Evolutionary conservation across 2,797 vertebrate genomes (phyloP), one percentile per base, ranked within the genome.

Genomic region (Todus mexicanus): DNA sequence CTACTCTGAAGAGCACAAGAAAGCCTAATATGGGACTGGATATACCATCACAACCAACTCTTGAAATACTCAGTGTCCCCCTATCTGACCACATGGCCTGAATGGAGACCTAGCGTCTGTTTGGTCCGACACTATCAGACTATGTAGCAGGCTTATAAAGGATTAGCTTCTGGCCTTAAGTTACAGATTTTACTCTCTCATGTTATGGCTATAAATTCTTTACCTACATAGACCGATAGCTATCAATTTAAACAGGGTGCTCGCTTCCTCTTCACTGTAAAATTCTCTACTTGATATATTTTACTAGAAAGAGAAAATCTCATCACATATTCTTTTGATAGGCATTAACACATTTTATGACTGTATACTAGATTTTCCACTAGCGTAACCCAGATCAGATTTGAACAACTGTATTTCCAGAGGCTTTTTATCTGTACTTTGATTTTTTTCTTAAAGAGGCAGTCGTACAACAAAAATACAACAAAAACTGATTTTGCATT

Each of bases 261-360:
- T 70, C 40, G 50, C 33, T 86, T 87, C 65, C 31, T 29, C 45
- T 87, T 89, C 15, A 45, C 7, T 77, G n/a, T 70, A 88, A 84
- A 80, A 53, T 69, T 81, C 77, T 70, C 89, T 59, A 17, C 37
- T 37, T 87, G 15, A 42, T 64, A 0, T 43, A 22, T 85, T 90
- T 87, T 64, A 79, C 84, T 78, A 70, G 31, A 87, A 92, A 80
- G 35, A 89, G 22, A 6, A 88, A 73, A 85, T 59, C 54, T 92
- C 75, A 73, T 82, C 43, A 68, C 14, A 56, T 65, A 81, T 20
- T 57, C 8, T 79, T 91, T 87, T 60, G 40, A 81, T 81, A 20
- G 7, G 10, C 53, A 72, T 54, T 85, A 84, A 65, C 17, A 65
- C 1, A 29, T 57, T 72, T 79, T 40, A 48, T 37, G 14, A 37